These are phyloP conservation scores for Troides aeacus DNA, from an alignment of 2,888 invertebrate genomes.

Conservation along the genomic window DNA sequence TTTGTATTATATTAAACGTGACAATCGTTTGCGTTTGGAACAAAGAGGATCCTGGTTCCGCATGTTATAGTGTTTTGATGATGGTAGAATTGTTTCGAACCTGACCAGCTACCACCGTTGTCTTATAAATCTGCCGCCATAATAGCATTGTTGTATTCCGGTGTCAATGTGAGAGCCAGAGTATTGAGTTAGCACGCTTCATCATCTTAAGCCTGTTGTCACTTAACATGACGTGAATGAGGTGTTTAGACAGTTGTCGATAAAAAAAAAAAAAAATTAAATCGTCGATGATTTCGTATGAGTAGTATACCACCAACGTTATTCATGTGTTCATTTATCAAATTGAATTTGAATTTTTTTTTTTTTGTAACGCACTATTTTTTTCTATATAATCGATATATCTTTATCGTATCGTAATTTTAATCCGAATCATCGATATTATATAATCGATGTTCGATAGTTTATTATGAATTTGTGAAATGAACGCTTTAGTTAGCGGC, in stretches of 20 bases:
- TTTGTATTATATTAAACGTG: constrained; percentile 18
- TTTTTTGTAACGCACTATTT: constrained; percentile 25
- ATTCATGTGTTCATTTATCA: constrained; percentile 36
- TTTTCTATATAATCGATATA: constrained; percentile 24
- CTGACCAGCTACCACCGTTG: too few relatives aligned
- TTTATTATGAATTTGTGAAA: constrained; percentile 24
- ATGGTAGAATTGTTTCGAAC: too few relatives aligned
- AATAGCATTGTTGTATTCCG: too few relatives aligned
- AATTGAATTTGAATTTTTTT: constrained; percentile 30
- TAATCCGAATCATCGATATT: constrained; percentile 19
- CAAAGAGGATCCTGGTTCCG: too few relatives aligned
- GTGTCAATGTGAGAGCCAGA: too few relatives aligned
- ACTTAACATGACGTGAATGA: too few relatives aligned
- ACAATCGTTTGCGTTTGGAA: neutral
- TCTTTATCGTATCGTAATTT: constrained; percentile 27
- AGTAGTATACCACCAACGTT: constrained; percentile 29
- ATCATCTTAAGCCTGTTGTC: too few relatives aligned
- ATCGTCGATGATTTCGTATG: constrained; percentile 9
- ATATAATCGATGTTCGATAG: constrained; percentile 9
- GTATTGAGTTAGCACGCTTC: too few relatives aligned
- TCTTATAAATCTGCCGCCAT: too few relatives aligned
- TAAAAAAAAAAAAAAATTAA: neutral
- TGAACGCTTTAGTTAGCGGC: constrained; percentile 27
- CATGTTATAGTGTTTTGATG: too few relatives aligned
- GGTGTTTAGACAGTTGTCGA: too few relatives aligned